Base-by-base conservation (phyloP, 1,140 invertebrate genomes). In the Drosophila oshimai region DNA sequence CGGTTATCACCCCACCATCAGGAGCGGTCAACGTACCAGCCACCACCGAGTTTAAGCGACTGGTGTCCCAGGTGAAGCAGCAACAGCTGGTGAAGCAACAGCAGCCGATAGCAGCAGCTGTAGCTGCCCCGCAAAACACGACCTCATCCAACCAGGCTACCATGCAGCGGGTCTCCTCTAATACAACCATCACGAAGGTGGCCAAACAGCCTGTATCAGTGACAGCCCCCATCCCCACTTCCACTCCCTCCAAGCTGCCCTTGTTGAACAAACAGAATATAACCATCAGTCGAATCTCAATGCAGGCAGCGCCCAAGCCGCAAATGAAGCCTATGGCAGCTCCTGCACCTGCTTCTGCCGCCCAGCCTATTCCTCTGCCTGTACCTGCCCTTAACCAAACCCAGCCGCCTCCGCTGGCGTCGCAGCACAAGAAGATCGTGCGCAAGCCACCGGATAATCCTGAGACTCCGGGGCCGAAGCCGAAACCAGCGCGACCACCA, bases 261-360 rank as follows among this genome's bases (percentile, higher is more conserved):
- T 22, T 89, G 26, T 34, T 88, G 1, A 87, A 87, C 22, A 90
- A 90, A 26, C 84, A 89, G 31, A 89, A 89, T 58, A 78, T 90
- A 24, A 90, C 87, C 10, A 90, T 90, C 33, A 90, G 90, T 61
- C 64, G 89, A 20, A 74, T 84, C 42, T 57, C 75, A 7, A 42
- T 62, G 0, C 55, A 57, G 5, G 15, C 65, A 5, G 3, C 45
- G 2, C 12, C 60, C n/a, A 81, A 84, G 47, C 39, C 29, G 5
- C 67, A 74, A 28, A 6, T 12, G 4, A 81, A 81, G 28, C 18
- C 51, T 0, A 5, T 50, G 4, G 6, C 45, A 10, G 20, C 47
- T 17, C 12, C 62, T 12, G 12, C 17, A 10, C 10, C 29, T 1
- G 7, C 54, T 15, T 20, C 53, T 17, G 9, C 17, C 6, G 6